Percentiles rank a stretch among this genome's conserved stretches.
These are phyloP conservation scores for Enteromius viviparus DNA, from an alignment of 2,797 vertebrate species.

Conservation along the genomic window DNA sequence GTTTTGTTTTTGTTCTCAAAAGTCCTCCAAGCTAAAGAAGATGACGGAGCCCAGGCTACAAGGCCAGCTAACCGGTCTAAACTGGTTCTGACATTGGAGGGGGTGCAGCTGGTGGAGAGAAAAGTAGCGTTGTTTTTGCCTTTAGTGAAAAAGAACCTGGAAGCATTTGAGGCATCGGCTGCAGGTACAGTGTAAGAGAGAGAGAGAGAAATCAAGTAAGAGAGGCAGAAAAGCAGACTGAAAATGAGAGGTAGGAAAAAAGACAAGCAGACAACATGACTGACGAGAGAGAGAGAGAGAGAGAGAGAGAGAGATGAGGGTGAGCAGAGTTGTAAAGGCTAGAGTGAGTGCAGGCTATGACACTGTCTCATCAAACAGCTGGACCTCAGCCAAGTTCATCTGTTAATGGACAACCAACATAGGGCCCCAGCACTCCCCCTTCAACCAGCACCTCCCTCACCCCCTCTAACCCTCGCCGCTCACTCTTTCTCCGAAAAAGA, in stretches of 20 bases:
- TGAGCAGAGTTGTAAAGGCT: conserved; percentile 75
- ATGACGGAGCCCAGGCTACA: conserved; percentile 76
- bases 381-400: conserved; percentile 96
- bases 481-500: conserved; percentile 66
- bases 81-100: conserved; percentile 77
- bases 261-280: conserved; percentile 20
- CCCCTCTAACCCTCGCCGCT: conserved; percentile 46
- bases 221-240: conserved; percentile 13
- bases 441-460: conserved; percentile 46
- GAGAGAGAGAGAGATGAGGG: conserved; percentile 14
- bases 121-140: conserved; percentile 73
- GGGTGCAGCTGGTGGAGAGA: conserved; percentile 53
- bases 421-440: conserved; percentile 69
- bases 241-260: conserved; percentile 23
- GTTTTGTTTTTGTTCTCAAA: conserved; percentile 61
- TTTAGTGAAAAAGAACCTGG: conserved; percentile 80
- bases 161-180: conserved; percentile 83
- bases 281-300: conserved; percentile 33
- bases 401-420: conserved; percentile 93
- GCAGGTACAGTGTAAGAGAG: conserved; percentile 72
- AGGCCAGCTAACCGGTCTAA: conserved; percentile 88
- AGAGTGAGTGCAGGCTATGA: conserved; percentile 80
- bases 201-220: conserved; percentile 38
- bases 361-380: conserved; percentile 91
- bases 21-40: conserved; percentile 75